Percentiles rank a stretch among this genome's conserved stretches.
These are phyloP conservation scores for Anoplolepis gracilipes DNA, from an alignment of 1,140 invertebrate species.

Conservation along the genomic window DNA sequence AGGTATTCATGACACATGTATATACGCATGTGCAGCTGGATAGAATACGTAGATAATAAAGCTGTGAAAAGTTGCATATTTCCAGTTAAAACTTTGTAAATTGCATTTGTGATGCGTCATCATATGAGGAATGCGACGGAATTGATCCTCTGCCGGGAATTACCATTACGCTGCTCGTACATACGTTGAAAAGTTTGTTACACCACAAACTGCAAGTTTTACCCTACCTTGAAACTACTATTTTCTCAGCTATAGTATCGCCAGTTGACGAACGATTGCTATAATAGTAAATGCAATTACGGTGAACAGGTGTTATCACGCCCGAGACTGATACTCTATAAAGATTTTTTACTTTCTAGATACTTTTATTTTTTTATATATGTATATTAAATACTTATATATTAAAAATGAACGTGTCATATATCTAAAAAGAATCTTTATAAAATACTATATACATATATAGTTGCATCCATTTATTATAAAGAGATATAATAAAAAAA, in stretches of 20 bases:
- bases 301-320: not conserved
- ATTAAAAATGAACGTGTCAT: no score
- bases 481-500: no score
- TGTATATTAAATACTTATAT: no score
- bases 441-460: no score
- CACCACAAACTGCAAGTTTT: slow-evolving; percentile 34
- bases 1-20: slow-evolving; percentile 25
- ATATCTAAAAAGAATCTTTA: no score
- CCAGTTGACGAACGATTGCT: slow-evolving; percentile 7
- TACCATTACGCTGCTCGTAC: slow-evolving; percentile 14
- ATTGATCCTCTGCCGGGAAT: slow-evolving; percentile 52
- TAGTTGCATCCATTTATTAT: not conserved
- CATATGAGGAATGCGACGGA: slow-evolving; percentile 19
- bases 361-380: not conserved
- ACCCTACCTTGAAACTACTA: slow-evolving; percentile 43
- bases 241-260: slow-evolving; percentile 15
- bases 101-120: slow-evolving; percentile 40
- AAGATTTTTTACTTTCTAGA: not conserved
- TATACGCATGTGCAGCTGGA: not conserved
- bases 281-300: not conserved
- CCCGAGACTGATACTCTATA: not conserved
- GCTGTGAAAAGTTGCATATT: slow-evolving; percentile 33
- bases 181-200: slow-evolving; percentile 29
- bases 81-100: slow-evolving; percentile 44
- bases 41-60: slow-evolving; percentile 31